Base-by-base conservation (phyloP, 2,888 invertebrate species). In the Linnaemya vulpina region DNA sequence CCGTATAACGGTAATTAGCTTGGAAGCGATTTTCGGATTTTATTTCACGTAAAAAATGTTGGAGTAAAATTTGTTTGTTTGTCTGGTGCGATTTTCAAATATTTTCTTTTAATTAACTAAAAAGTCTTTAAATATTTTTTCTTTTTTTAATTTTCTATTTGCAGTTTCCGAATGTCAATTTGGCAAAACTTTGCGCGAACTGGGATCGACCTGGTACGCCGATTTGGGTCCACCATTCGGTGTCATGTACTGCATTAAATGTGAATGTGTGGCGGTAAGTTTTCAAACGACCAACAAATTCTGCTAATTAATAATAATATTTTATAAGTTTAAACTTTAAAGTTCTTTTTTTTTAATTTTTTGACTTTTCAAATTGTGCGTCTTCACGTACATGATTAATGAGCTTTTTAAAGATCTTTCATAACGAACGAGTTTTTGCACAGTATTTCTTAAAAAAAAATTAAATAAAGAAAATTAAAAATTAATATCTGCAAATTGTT, bases 221-320 rank as follows among this genome's bases (percentile, higher is more conserved):
- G 97, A 97, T 92, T 94, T 98, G 88, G 98, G 98, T 78, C 96
- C 97, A 75, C 98, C 98, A 20, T 97, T 98, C 92, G 98, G 98
- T 86, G 95, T 97, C 87, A 96, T 98, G 95, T 96, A 97, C 93
- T 98, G 98, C 94, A 97, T 98, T 93, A 96, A 96, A 94, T 98
- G 98, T 94, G 96, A 97, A 94, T 98, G 98, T 94, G 94, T 97
- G 90, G 95, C 96, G 94, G 98, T 98, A 95, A 96, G 97, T 96
- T 73, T 40, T 51, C 13, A 63, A 75, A 75, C 17, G 75, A 55
- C 51, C 13, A 55, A 49, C 43, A 79, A 70, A 58, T 63, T 40
- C 22, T 63, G 15, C 38, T 63, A 58, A 35, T 68, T 75, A 49
- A 63, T 75, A 58, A 60, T 51, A 51, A 55, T n/a, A 43, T 40